These are phyloP conservation scores for Poecilia velifera DNA, from an alignment of 2,797 vertebrate genomes.

Conservation along the genomic window DNA sequence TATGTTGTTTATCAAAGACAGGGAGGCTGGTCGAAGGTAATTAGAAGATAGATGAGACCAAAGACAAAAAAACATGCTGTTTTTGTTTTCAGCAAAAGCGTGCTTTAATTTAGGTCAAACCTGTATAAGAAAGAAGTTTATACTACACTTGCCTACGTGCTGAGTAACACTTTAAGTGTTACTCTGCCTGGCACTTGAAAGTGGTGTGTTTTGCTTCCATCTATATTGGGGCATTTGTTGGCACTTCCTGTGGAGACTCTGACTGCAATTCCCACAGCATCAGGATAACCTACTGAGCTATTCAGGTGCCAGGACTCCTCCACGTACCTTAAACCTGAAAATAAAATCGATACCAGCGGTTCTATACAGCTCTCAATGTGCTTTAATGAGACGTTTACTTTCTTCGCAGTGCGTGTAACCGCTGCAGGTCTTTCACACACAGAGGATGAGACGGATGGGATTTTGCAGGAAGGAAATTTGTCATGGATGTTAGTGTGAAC, in stretches of 20 bases:
- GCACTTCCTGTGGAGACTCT: slow-evolving; percentile 20
- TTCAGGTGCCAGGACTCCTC: slow-evolving; percentile 25
- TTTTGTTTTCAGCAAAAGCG: no score
- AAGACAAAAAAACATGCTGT: background rate
- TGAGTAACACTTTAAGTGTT: background rate
- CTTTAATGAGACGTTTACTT: background rate
- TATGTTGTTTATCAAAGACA: background rate
- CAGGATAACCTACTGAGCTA: slow-evolving; percentile 36
- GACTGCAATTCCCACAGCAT: slow-evolving; percentile 22
- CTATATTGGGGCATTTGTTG: slow-evolving; percentile 12
- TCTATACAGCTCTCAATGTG: background rate
- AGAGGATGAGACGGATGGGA: slow-evolving; percentile 31
- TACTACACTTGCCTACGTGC: background rate
- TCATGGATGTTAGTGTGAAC: slow-evolving; percentile 48
- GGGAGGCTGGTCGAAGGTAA: background rate
- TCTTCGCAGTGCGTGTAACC: background rate
- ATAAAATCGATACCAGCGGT: slow-evolving; percentile 21
- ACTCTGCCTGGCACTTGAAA: background rate
- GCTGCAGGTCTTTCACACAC: slow-evolving; percentile 6
- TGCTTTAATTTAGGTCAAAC: no score
- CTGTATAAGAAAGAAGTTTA: no score
- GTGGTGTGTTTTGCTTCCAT: background rate
- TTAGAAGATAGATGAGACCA: background rate
- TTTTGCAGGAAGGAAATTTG: slow-evolving; percentile 61
- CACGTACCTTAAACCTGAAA: slow-evolving; percentile 19